Evolutionary conservation across 2,113 vertebrate genomes (phyloP).

Genomic region (Edolisoma coerulescens): DNA sequence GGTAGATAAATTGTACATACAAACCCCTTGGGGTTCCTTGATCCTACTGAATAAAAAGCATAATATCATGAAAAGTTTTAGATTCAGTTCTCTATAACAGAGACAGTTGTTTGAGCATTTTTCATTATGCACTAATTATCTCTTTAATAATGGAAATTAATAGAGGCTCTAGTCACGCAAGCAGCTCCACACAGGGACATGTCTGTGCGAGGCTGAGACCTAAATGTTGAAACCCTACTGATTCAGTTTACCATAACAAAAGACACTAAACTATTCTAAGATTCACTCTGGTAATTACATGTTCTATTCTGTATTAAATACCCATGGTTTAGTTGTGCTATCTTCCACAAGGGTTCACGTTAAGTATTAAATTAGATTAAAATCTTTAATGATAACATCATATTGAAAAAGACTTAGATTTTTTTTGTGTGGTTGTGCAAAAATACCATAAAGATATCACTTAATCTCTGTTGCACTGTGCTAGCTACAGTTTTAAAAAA

Average conservation of each 20-base stretch:
- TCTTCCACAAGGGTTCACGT: not conserved
- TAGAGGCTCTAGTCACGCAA: not conserved
- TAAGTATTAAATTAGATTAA: not conserved
- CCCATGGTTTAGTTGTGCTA: not conserved
- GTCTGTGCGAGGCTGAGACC: not conserved
- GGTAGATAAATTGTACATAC: not conserved
- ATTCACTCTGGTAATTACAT: not conserved
- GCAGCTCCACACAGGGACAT: not conserved
- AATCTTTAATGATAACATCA: not conserved
- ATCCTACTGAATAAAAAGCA: not conserved
- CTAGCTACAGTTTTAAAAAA: not conserved
- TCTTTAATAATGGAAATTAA: not conserved
- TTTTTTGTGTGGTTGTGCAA: not conserved
- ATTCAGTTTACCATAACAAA: conserved; percentile 20
- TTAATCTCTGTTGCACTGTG: not conserved
- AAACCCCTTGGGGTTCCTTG: not conserved
- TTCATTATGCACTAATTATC: not conserved
- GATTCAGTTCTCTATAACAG: not conserved
- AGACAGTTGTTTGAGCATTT: not conserved
- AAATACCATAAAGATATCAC: not conserved
- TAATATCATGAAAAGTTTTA: not conserved
- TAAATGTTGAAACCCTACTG: not conserved
- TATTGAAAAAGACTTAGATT: not conserved
- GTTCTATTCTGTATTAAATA: not conserved
- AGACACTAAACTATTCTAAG: not conserved